Evolutionary conservation across 2,888 invertebrate genomes (phyloP).

Genomic region (Heterodera filipjevi): DNA sequence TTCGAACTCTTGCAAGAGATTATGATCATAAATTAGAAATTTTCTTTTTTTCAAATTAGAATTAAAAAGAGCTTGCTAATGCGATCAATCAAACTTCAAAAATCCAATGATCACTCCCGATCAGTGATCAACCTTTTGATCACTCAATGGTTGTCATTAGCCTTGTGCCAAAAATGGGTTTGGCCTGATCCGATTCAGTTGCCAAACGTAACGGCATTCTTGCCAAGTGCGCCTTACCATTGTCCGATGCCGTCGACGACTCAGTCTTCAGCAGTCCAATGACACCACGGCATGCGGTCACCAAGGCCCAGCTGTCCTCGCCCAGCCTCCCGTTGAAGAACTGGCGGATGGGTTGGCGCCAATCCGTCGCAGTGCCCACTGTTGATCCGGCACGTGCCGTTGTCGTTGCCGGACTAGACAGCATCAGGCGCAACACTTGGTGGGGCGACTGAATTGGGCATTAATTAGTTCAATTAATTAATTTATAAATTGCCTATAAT

Average conservation of each 20-base stretch:
- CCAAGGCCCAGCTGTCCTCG: constrained; percentile 23
- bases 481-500: no score
- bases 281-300: not conserved
- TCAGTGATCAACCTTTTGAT: no score
- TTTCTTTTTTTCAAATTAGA: no score
- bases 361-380: constrained; percentile 7
- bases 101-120: no score
- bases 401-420: not conserved
- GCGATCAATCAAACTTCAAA: no score
- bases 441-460: not conserved
- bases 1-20: no score
- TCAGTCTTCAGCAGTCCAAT: constrained; percentile 1
- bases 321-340: constrained; percentile 13
- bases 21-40: no score
- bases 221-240: not conserved
- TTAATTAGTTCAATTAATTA: not conserved
- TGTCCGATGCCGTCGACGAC: not conserved
- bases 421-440: constrained; percentile 4
- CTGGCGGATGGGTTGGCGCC: constrained; percentile 2
- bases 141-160: no score
- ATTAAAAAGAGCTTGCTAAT: no score
- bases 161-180: not conserved
- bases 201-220: no score
- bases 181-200: no score
- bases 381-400: not conserved